Base-by-base conservation (phyloP, 2,113 vertebrate genomes). In the Saccopteryx bilineata region DNA sequence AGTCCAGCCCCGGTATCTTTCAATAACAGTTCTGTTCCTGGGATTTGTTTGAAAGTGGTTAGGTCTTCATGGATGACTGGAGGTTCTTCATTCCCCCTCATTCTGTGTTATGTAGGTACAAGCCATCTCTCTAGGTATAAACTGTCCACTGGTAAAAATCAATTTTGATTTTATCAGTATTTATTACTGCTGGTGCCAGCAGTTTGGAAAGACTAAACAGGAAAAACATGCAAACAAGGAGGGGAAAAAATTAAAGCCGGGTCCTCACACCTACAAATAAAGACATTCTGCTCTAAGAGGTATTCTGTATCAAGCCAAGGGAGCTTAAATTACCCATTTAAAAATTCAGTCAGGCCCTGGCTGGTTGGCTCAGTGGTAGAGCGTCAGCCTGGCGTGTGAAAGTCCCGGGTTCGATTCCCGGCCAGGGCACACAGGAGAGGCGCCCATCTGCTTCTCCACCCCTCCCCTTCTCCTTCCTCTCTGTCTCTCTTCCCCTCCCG, bases 91-190 rank as follows among this genome's bases (percentile, higher is more conserved):
- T 94, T 91, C 71, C 18, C 4, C 83, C 94, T 86, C 76, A 83
- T 80, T 96, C 72, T 83, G 93, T 93, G 92, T 96, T 94, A 84
- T 28, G 75, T 66, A 93, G 86, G 89, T 89, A 76, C 87, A 90
- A 97, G 93, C 93, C 28, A 1, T 90, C 92, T 96, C 92, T 95
- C 76, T 88, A 63, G 93, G 92, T 81, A 89, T 95, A 87, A 92
- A 96, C 94, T 97, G 93, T 94, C 93, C 82, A 93, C 79, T 91
- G 94, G 93, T 95, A 96, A 96, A 97, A 96, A 94, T 97, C 96
- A 95, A 96, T 97, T 95, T 96, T 95, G 97, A 96, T 97, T 95
- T 96, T 96, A 98, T 96, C 97, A 90, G 91, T 94, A 95, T 93
- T 90, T 96, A 96, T 97, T 95, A 95, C 80, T 66, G 83, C 89